phyloP scores from a whole-genome alignment of 2,888 invertebrate species.

The Ormia ochracea region DNA sequence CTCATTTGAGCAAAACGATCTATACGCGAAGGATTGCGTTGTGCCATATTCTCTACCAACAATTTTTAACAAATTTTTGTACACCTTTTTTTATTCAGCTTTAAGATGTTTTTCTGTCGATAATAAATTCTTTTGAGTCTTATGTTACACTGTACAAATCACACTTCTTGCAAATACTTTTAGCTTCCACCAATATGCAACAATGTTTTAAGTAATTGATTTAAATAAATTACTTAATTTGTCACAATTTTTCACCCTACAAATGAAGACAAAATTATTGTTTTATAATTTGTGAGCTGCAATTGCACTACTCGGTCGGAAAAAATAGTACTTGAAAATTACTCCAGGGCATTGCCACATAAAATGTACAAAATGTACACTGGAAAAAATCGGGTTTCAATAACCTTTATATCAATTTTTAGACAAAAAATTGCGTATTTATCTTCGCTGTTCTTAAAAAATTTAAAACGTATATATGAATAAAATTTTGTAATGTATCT shows the following conservation, averaged over 20 bases:
- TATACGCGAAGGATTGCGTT: constrained; percentile 71
- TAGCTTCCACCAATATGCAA: neutral
- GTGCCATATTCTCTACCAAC: constrained; percentile 67
- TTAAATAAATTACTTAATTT: neutral
- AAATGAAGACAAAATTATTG: neutral
- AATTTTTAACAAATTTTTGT: neutral
- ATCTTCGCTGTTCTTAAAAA: no score
- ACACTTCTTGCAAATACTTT: neutral
- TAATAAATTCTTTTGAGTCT: neutral
- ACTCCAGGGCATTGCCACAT: neutral
- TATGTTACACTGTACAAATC: neutral
- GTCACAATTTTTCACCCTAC: neutral
- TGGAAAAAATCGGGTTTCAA: no score
- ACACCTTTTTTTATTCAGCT: neutral
- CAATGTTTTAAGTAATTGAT: neutral
- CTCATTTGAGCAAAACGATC: constrained; percentile 84
- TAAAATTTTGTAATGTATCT: no score
- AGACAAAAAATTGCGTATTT: no score
- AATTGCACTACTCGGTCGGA: constrained; percentile 24
- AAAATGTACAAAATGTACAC: neutral
- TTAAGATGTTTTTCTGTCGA: neutral
- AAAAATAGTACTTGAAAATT: neutral
- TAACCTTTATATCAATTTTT: no score
- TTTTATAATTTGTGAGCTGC: constrained; percentile 53
- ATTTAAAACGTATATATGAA: no score